Evolutionary conservation across 2,888 invertebrate genomes (phyloP), one percentile per base, ranked within the genome.

Genomic region (Tridacna crocea): DNA sequence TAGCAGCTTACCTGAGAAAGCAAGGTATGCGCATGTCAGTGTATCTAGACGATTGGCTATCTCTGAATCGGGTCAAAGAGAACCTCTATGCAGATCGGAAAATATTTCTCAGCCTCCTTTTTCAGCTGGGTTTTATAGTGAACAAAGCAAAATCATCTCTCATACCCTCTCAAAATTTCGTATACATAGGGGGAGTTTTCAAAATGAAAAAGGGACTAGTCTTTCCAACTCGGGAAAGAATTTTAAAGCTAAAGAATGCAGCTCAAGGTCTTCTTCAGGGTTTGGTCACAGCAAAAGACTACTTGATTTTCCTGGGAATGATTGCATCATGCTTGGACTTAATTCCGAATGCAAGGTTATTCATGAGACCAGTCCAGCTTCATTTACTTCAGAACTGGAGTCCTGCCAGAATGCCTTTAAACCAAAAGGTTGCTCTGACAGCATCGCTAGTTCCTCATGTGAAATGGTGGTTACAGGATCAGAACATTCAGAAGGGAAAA

Each of bases 1-100:
- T 77, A 0, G 72, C 27, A 66, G 75, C 75, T 24, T n/a, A 74
- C 58, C 58, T 84, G 22, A 22, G 77, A 55, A 76, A 36, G 46
- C 79, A 74, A 26, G 60, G 58, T 58, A 17, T 82, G 3, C 61
- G 76, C 15, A 27, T 80, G 26, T 72, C 82, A 27, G 58, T 26
- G 10, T 82, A 80, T 48, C 66, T 84, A 17, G 80, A 87, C 78
- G 78, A 82, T 66, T 82, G 82, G 82, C 63, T 84, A 19, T 46
- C 68, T 19, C 36, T 81, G 26, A 81, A 83, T 63, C 61, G 74
- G 58, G 15, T 48, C 22, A 80, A 65, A 70, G 68, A n/a, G 15
- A 58, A 58, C 19, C 72, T 83, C 17, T 22, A 79, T 4, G 22
- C 74, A 77, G 58, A 85, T 77, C 76, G 75, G 60, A 58, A 61